Evolutionary conservation across 2,888 invertebrate species (phyloP), one percentile per base, ranked within the genome.

Genomic region (Sceliomorpha sp.): DNA sequence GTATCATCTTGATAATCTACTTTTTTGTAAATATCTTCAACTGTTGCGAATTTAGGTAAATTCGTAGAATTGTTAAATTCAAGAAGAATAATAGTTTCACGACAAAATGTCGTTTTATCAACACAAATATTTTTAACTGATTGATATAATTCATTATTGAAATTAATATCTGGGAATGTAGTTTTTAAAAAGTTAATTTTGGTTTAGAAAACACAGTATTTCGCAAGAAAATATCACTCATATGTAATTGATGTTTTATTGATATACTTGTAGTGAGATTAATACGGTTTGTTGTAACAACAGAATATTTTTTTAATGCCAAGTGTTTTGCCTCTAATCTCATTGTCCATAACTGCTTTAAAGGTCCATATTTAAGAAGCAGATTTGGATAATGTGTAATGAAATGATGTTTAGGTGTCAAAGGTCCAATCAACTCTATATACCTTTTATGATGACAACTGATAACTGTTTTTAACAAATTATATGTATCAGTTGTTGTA

Each of bases 351-450:
- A 20, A 20, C 3, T 20, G 3, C 20, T 20, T 20, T 20, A 20
- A 20, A 5, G 20, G 20, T 2, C 20, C 20, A 20, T 20, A 20
- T 20, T 20, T 20, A 5, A 20, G 2, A 5, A 20, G 20, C 20
- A 20, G 2, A 20, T n/a, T n/a, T n/a, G 20, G 20, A 20, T 20
- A 20, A 20, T 20, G 20, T 4, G 20, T 20, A 4, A 20, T 20
- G 2, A 39, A 29, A 26, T 50, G 50, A 29, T 39, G 50, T 13
- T 50, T 50, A 5, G 39, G 50, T 29, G 29, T 15, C 13, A 50
- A 29, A n/a, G 6, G 29, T 2, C 50, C 50, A 10, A 50, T 39
- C 15, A 50, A 37, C 1, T n/a, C 1, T 9, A 36, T 14, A 26
- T 36, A 48, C 12, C 3, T 7, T 15, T 12, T 20, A 10, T 48